Conservation (phyloP, 2,888 invertebrate genomes). For the Trichacis sp. region DNA sequence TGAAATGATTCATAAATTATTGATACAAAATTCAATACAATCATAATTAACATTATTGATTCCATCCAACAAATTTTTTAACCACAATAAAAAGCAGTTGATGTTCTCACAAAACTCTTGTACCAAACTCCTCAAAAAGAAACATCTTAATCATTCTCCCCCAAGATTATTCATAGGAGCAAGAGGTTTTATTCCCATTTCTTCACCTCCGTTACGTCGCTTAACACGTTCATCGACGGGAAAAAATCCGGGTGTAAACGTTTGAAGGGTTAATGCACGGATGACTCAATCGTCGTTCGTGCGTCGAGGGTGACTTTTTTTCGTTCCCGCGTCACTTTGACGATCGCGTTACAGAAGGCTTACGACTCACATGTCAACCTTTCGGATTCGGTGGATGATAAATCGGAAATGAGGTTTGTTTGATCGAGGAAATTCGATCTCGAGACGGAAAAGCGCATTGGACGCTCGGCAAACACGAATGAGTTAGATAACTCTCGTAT, state of each 20-base stretch:
- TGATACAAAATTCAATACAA: no score
- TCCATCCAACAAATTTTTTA: no score
- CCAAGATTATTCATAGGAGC: no score
- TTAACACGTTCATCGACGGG: background rate
- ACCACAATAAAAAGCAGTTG: no score
- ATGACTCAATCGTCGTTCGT: background rate
- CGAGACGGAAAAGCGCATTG: constrained; percentile 25
- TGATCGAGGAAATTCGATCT: constrained; percentile 31
- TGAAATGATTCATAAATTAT: no score
- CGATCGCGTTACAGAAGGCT: constrained; percentile 16
- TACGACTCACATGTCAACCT: constrained; percentile 15
- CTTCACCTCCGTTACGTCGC: no score
- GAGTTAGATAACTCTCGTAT: constrained; percentile 13
- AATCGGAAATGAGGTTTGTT: constrained; percentile 22
- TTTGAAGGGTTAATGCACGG: background rate
- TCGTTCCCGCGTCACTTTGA: constrained; percentile 8
- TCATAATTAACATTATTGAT: no score
- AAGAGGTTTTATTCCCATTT: no score
- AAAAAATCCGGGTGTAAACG: background rate
- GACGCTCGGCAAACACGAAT: constrained; percentile 13
- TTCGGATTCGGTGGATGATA: constrained; percentile 19
- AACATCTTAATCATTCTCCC: no score
- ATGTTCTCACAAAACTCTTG: no score
- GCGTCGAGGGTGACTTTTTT: constrained; percentile 1
- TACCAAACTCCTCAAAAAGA: no score